These are phyloP conservation scores for Danionella dracula DNA, from an alignment of 2,797 vertebrate genomes.

Conservation along the genomic window DNA sequence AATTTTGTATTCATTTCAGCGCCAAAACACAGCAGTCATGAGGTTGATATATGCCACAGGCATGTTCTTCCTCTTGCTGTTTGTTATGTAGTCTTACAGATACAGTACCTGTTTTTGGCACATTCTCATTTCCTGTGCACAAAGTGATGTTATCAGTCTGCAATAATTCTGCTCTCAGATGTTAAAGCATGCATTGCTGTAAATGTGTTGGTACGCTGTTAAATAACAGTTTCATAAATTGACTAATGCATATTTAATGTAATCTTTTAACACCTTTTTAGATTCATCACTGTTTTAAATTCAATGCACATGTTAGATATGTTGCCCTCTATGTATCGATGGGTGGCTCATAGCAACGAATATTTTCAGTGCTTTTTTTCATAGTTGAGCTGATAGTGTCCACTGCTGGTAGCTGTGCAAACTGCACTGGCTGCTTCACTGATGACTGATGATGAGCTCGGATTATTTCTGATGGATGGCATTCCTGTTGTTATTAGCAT, in stretches of 20 bases:
- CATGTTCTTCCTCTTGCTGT: not conserved
- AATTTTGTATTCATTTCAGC: not conserved
- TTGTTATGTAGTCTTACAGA: not conserved
- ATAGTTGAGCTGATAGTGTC: slow-evolving; percentile 77
- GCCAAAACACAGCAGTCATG: not conserved
- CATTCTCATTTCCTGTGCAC: not conserved
- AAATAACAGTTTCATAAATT: too few relatives aligned
- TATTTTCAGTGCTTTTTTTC: slow-evolving; percentile 13
- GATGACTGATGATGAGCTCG: not conserved
- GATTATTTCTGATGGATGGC: not conserved
- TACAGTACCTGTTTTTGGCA: not conserved
- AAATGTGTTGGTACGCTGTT: too few relatives aligned
- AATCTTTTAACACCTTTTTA: too few relatives aligned
- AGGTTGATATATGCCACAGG: not conserved
- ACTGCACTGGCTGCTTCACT: slow-evolving; percentile 60
- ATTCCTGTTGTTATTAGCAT: not conserved
- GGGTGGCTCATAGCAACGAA: not conserved
- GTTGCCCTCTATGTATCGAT: not conserved
- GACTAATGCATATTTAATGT: too few relatives aligned
- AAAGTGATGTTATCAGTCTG: not conserved
- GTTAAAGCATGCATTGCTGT: too few relatives aligned
- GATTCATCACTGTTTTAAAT: too few relatives aligned
- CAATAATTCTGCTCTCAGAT: not conserved
- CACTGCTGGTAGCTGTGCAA: slow-evolving; percentile 68
- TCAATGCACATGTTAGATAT: too few relatives aligned